Evolutionary conservation across 37 sponge, comb jelly and placozoan genomes (phyloP), one percentile per base, ranked within the genome.

Genomic region (Eunapius fragilis): DNA sequence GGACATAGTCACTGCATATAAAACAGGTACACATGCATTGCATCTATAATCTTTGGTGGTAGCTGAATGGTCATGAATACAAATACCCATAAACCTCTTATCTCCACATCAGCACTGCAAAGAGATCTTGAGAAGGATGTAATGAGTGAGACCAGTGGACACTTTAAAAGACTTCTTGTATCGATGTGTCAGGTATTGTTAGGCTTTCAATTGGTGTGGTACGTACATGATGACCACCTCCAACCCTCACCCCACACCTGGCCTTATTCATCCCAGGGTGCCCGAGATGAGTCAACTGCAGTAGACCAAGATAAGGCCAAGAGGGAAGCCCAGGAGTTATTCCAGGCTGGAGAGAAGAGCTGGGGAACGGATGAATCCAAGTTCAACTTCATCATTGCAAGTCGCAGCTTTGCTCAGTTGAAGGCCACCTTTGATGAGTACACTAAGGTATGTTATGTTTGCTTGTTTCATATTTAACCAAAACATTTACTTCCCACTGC

Each of bases 361-460:
- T 97, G 96, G 95, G 99, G 99, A 74, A 99, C 99, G 35, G 99
- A 96, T 68, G 97, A 96, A 82, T 94, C 95, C 58, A 88, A 92
- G 82, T 99, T 99, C 82, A 97, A 97, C 87, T 87, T 82, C 58
- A 97, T 99, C 48, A 78, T 99, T 50, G 96, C 91, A 50, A 47
- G 80, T 12, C 89, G 98, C 24, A 95, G 96, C 81, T 91, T 77
- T 77, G 90, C 98, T 24, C 98, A 97, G 81, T 91, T 97, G 31
- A 85, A 86, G 37, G 98, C 98, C 41, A 95, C 94, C 75, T 97
- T 97, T 49, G 86, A 91, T 83, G 95, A 94, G 58, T 96, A 96
- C 84, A 69, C 81, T 45, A 96, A 81, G 88, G 88, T 87, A 12
- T 17, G 58, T 11, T 58, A 58, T 58, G 58, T 58, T 13, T 58